Evolutionary conservation across 2,888 invertebrate genomes (phyloP), one percentile per base, ranked within the genome.

Genomic region (Agrotis clavis): DNA sequence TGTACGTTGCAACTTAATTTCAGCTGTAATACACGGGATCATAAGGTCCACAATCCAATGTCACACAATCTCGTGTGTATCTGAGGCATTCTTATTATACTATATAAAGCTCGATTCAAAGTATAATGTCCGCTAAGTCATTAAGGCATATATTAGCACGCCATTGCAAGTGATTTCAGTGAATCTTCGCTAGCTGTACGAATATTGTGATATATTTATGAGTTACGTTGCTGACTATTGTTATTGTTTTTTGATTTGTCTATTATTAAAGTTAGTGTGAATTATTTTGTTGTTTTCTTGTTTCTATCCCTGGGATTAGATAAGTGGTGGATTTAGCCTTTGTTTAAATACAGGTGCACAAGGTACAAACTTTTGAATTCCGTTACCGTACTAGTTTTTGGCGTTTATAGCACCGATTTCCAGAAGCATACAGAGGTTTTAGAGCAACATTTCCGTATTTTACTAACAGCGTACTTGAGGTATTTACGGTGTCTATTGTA

Each of bases 131-230:
- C 64, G 66, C 57, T 53, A 80, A 18, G 63, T 11, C 19, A 25
- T 41, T 56, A 75, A 73, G 72, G 76, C 77, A 80, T 82, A 80
- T 80, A 77, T 68, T 71, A 66, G 86, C 87, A 86, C 87, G 86
- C 85, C 81, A 79, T 81, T 82, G 71, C 78, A 74, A 82, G 83
- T 85, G 79, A 83, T 85, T 83, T 85, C 74, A 71, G 75, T 79
- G 80, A 85, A 84, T 87, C 83, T 85, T 82, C 83, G 90, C 89
- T 90, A 87, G 82, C 71, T 73, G 79, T 84, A 87, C 87, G 86
- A 88, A 81, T 87, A 81, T 87, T 90, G 92, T 92, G 92, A 92
- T 91, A 91, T 86, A 87, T 88, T 86, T 87, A 87, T 86, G 86
- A 83, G 50, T 81, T 83, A 76, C 59, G 67, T 83, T 85, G 85